Percentiles rank a stretch among this genome's conserved stretches.
Conservation (phyloP, 2,113 vertebrate species). For the Corydoras sp. region DNA sequence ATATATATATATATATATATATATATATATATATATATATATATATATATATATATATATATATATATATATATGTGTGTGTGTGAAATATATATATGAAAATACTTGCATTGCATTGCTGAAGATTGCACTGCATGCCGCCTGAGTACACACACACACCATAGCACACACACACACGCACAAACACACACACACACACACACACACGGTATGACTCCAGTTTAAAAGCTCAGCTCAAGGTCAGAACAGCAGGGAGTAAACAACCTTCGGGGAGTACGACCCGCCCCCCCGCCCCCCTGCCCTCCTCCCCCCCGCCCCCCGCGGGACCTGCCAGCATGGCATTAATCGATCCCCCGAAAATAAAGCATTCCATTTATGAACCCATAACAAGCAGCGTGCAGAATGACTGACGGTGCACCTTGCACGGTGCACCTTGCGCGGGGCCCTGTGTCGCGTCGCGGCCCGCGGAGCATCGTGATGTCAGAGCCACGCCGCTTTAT, state of each 20-base stretch:
- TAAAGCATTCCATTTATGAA: too few relatives aligned
- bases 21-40: too few relatives aligned
- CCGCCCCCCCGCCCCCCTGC: neutral
- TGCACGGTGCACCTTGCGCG: too few relatives aligned
- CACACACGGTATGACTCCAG: too few relatives aligned
- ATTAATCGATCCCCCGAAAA: neutral
- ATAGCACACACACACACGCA: too few relatives aligned
- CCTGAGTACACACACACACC: too few relatives aligned
- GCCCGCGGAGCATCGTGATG: slow-evolving; percentile 3
- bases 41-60: too few relatives aligned
- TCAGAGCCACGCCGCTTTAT: slow-evolving; percentile 16
- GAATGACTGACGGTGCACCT: too few relatives aligned
- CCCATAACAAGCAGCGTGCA: too few relatives aligned
- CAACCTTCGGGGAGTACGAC: neutral
- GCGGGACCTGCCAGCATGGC: neutral
- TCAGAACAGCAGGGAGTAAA: neutral
- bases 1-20: too few relatives aligned
- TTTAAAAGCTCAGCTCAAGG: neutral
- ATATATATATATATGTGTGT: too few relatives aligned
- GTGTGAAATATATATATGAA: too few relatives aligned
- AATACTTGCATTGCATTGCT: neutral
- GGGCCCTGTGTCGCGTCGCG: neutral
- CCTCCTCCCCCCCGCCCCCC: neutral
- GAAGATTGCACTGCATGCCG: neutral
- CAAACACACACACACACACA: neutral